Conservation (phyloP, 2,113 vertebrate genomes). For the Neogobius melanostomus region DNA sequence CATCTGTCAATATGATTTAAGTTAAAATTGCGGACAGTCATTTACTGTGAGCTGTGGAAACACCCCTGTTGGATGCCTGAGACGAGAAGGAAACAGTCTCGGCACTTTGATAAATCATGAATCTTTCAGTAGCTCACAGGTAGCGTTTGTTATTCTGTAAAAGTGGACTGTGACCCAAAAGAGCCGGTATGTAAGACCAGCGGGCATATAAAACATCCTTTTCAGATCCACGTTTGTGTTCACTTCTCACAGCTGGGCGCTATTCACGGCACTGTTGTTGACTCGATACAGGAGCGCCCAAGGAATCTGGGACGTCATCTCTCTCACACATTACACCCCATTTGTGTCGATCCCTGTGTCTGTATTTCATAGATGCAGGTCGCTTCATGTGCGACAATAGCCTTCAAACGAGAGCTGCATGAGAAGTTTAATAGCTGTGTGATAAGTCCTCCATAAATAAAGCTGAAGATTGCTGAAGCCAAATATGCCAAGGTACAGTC, state of each 20-base stretch:
- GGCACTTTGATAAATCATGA: constrained; percentile 11
- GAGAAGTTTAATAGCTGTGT: constrained; percentile 33
- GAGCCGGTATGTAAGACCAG: constrained; percentile 31
- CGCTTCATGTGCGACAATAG: background rate
- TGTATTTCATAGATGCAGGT: constrained; percentile 27
- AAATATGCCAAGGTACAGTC: constrained; percentile 25
- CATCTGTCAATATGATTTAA: background rate
- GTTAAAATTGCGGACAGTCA: constrained; percentile 6
- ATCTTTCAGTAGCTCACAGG: constrained; percentile 21
- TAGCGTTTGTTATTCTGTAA: constrained; percentile 11
- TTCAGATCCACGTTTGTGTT: constrained; percentile 45
- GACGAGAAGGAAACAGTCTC: constrained; percentile 23
- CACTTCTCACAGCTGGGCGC: constrained; percentile 32
- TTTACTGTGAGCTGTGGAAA: constrained; percentile 48
- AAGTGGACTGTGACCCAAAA: constrained; percentile 1
- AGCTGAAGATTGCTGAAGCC: constrained; percentile 31
- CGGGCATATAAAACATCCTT: constrained; percentile 21
- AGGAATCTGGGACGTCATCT: constrained; percentile 47
- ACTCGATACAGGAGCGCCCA: constrained; percentile 47
- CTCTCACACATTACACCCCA: constrained; percentile 52
- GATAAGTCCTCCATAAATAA: constrained; percentile 25
- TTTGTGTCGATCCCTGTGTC: constrained; percentile 26
- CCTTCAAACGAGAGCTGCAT: constrained; percentile 15
- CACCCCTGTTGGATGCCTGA: constrained; percentile 51
- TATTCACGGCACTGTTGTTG: constrained; percentile 63